These are phyloP conservation scores for Eudyptes chrysolophus DNA, from an alignment of 2,113 vertebrate species.

Conservation along the genomic window DNA sequence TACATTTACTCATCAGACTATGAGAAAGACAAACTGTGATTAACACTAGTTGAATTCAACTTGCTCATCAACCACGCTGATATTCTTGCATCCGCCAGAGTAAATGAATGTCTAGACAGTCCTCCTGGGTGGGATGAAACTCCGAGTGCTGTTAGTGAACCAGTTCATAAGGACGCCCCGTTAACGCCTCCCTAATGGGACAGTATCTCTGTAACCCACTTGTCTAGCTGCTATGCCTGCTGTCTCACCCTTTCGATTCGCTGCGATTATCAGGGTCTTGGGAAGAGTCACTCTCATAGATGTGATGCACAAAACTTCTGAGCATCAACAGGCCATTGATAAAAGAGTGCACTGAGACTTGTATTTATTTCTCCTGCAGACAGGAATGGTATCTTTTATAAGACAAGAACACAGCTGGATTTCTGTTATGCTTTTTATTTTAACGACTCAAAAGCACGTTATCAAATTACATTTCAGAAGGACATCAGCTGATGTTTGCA, in stretches of 20 bases:
- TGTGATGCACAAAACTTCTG: not conserved
- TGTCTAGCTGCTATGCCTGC: not conserved
- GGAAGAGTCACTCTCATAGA: not conserved
- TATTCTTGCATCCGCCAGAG: not conserved
- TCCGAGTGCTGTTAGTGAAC: not conserved
- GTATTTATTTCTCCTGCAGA: not conserved
- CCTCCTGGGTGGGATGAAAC: not conserved
- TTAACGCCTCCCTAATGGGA: not conserved
- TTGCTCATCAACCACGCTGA: not conserved
- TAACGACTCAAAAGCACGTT: not conserved
- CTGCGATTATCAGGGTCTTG: not conserved
- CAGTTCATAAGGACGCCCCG: not conserved
- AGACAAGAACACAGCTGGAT: not conserved
- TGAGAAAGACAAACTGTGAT: slow-evolving; percentile 1
- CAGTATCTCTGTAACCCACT: not conserved
- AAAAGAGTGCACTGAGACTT: not conserved
- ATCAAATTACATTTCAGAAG: not conserved
- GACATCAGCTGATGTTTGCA: not conserved
- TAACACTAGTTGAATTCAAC: not conserved
- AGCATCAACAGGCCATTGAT: not conserved
- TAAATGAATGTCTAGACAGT: slow-evolving; percentile 47
- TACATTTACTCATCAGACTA: slow-evolving; percentile 13
- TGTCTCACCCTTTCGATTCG: not conserved
- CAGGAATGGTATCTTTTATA: not conserved
- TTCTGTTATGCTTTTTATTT: not conserved